Conservation (phyloP, 2,797 vertebrate species). For the Spinus pinus region DNA sequence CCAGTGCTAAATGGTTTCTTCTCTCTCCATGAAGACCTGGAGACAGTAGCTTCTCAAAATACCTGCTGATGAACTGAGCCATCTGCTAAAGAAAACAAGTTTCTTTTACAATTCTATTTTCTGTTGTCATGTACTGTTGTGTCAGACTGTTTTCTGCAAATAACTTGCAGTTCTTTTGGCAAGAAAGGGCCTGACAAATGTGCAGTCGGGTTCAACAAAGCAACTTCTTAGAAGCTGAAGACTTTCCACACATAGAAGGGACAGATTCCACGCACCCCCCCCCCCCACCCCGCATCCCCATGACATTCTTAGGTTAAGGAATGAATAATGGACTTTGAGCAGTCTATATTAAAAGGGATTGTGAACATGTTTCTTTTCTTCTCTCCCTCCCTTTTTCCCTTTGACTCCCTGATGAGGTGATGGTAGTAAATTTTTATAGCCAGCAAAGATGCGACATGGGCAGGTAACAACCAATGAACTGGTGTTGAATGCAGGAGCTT, state of each 20-base stretch:
- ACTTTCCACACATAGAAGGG: neutral
- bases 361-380: neutral
- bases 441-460: neutral
- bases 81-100: neutral
- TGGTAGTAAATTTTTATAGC: neutral
- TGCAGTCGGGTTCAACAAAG: neutral
- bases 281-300: rapidly evolving
- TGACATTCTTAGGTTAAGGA: neutral
- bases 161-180: neutral
- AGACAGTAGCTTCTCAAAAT: neutral
- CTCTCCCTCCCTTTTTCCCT: neutral
- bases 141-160: neutral
- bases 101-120: neutral
- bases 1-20: neutral
- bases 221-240: neutral
- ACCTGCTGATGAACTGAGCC: neutral
- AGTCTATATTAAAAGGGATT: neutral
- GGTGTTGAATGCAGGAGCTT: neutral
- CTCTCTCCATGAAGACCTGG: neutral
- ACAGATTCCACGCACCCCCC: neutral
- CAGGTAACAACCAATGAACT: neutral
- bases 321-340: neutral
- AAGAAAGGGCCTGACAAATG: neutral
- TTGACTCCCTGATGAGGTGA: neutral
- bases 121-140: neutral